Evolutionary conservation across 2,888 invertebrate genomes (phyloP).

Genomic region (Nomada ferruginata): DNA sequence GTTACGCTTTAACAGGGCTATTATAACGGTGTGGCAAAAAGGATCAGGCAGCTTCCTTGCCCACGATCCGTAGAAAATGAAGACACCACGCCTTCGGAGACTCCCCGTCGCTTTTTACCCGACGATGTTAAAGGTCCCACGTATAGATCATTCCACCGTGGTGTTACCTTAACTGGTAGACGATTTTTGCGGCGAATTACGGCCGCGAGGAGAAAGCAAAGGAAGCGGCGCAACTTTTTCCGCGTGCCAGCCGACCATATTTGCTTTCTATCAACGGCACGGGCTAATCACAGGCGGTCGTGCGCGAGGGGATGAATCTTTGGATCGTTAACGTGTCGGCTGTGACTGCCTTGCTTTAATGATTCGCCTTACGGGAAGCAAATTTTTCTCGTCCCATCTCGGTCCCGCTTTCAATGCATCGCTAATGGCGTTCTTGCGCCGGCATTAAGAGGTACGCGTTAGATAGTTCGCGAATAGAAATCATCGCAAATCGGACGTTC

Average conservation of each 20-base stretch:
- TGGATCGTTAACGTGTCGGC: slow-evolving; percentile 21
- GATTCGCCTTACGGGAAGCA: too few species aligned
- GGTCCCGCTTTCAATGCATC: too few species aligned
- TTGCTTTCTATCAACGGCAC: slow-evolving; percentile 26
- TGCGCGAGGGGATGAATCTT: background rate
- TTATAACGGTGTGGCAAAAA: background rate
- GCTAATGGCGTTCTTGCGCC: too few species aligned
- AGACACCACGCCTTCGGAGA: slow-evolving; percentile 6
- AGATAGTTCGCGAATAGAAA: too few species aligned
- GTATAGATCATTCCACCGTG: slow-evolving; percentile 26
- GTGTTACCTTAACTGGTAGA: slow-evolving; percentile 33
- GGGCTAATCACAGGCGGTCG: slow-evolving; percentile 27
- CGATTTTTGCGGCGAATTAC: slow-evolving; percentile 42
- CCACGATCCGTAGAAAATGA: slow-evolving; percentile 26
- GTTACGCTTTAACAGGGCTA: background rate
- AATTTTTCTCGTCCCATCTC: too few species aligned
- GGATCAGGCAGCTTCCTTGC: background rate
- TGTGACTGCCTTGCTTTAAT: background rate
- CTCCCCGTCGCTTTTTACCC: slow-evolving; percentile 4
- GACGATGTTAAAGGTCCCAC: slow-evolving; percentile 29
- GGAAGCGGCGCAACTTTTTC: slow-evolving; percentile 49
- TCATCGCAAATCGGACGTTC: too few species aligned
- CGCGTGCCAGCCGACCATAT: background rate
- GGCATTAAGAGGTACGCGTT: too few species aligned
- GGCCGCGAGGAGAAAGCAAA: slow-evolving; percentile 59